Conservation (phyloP, 35 echinoderm and acorn worm species). For the Anneissia japonica region DNA sequence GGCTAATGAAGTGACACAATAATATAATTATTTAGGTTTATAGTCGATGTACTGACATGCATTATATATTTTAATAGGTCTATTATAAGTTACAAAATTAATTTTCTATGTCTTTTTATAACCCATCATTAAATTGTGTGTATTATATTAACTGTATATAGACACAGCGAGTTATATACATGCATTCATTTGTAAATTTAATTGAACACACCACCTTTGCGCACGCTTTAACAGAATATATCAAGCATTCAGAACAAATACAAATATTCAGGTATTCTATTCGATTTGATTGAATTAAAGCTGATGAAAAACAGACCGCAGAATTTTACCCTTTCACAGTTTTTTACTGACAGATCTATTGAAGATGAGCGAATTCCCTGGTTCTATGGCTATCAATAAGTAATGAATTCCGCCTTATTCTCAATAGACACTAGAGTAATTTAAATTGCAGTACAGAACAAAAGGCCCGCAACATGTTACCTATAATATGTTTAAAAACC, state of each 20-base stretch:
- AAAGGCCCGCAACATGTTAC: background rate
- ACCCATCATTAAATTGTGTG: no score
- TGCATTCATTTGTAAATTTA: no score
- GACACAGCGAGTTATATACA: no score
- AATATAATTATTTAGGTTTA: no score
- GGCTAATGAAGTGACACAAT: no score
- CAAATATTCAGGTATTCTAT: background rate
- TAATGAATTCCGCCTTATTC: background rate
- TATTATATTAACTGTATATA: no score
- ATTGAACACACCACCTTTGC: background rate
- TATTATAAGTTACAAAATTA: no score
- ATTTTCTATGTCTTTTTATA: no score
- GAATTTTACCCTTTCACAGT: background rate
- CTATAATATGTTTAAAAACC: background rate
- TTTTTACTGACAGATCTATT: background rate
- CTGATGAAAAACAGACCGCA: background rate
- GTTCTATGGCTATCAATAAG: background rate
- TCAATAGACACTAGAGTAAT: background rate
- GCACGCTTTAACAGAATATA: background rate
- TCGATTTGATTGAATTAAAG: background rate
- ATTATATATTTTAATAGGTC: no score
- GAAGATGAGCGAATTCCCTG: background rate
- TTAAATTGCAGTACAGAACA: background rate
- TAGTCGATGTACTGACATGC: no score
- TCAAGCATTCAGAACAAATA: background rate